Percentiles rank a stretch among this genome's conserved stretches.
Evolutionary conservation across 2,888 invertebrate genomes (phyloP).

Genomic region (Bedellia somnulentella): DNA sequence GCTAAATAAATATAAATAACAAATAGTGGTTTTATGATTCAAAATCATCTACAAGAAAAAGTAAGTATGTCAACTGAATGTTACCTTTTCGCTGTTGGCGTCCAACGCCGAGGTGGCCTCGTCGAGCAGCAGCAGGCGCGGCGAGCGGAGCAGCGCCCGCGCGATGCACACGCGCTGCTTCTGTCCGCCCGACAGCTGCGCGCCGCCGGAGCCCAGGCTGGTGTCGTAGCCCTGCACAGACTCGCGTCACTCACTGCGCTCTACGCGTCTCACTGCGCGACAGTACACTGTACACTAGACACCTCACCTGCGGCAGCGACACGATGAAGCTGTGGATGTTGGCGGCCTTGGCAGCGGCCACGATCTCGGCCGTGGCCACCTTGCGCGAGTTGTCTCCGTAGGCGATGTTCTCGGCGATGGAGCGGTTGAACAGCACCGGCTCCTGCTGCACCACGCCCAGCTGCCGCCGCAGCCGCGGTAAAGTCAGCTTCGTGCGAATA

Average conservation of each 20-base stretch:
- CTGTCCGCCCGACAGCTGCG: constrained; percentile 72
- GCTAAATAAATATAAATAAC: no score
- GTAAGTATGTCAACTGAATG: background rate
- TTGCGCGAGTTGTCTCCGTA: constrained; percentile 78
- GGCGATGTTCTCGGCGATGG: constrained; percentile 82
- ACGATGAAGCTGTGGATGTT: constrained; percentile 80
- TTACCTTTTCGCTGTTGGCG: no score
- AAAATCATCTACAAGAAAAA: background rate
- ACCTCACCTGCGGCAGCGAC: constrained; percentile 65
- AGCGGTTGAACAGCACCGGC: constrained; percentile 79
- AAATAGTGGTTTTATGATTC: background rate
- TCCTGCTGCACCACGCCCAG: constrained; percentile 85
- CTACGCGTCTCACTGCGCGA: background rate
- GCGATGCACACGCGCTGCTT: constrained; percentile 77
- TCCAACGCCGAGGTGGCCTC: constrained; percentile 75
- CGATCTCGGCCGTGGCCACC: constrained; percentile 71
- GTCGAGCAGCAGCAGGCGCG: constrained; percentile 66
- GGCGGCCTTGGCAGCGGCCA: constrained; percentile 72
- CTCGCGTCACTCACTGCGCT: no score
- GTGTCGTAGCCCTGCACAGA: constrained; percentile 75
- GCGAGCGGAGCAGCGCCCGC: constrained; percentile 67
- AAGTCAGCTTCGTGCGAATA: constrained; percentile 58
- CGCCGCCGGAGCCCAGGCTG: constrained; percentile 67
- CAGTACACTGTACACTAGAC: background rate
- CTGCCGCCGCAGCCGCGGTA: constrained; percentile 70